A percentile compares a stretch with the other conserved stretches of the same genome.
phyloP scores from a whole-genome alignment of 2,888 invertebrate genomes.

The Nemotelus nigrinus region DNA sequence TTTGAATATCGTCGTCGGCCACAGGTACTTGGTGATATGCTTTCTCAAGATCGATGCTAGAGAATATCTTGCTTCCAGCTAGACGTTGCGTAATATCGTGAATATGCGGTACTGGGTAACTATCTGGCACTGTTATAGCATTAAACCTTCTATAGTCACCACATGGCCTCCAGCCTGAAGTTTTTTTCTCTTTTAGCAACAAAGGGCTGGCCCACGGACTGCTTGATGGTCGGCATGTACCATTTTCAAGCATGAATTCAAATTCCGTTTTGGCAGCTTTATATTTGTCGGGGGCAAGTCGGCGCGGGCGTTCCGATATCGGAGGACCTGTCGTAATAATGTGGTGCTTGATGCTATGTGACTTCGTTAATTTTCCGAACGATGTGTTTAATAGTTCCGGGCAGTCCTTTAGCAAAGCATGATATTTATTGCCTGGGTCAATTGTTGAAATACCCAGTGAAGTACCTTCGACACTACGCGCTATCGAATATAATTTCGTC shows the following conservation, averaged over 20 bases:
- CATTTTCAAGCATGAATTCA: constrained; percentile 20
- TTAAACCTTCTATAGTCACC: constrained; percentile 41
- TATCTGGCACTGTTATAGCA: constrained; percentile 26
- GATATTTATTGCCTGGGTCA: neutral
- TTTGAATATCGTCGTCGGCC: too few species aligned
- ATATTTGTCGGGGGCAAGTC: neutral
- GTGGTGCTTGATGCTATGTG: neutral
- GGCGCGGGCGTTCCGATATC: neutral
- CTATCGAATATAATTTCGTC: neutral
- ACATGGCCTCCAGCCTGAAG: constrained; percentile 33
- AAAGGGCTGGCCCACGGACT: constrained; percentile 46
- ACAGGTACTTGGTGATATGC: constrained; percentile 60
- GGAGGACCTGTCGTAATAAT: constrained; percentile 7
- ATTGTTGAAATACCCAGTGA: neutral
- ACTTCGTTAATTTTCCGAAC: neutral
- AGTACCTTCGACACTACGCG: neutral
- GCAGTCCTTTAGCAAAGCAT: neutral
- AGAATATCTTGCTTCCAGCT: constrained; percentile 49
- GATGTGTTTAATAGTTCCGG: neutral
- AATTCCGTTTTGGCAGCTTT: constrained; percentile 15
- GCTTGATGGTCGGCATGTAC: constrained; percentile 24
- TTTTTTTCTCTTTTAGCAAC: constrained; percentile 52
- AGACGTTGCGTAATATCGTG: constrained; percentile 30
- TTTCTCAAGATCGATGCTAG: constrained; percentile 52
- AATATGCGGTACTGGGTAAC: constrained; percentile 38